phyloP scores from a whole-genome alignment of 2,888 invertebrate genomes.

The Blastobasis lacticolella region DNA sequence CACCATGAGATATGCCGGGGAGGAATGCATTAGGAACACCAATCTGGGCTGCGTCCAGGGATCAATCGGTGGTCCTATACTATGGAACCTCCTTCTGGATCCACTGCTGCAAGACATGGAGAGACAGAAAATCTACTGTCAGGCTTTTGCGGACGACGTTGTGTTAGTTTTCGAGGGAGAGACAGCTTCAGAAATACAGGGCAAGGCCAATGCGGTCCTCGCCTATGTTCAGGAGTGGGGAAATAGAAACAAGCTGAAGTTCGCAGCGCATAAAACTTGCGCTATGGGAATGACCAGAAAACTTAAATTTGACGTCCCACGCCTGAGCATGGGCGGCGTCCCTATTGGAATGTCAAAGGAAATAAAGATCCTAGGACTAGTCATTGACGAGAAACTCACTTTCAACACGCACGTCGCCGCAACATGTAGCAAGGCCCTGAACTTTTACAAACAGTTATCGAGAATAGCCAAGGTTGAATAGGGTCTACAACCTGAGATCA shows the following conservation, averaged over 20 bases:
- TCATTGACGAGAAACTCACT: background rate
- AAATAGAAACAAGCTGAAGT: slow-evolving; percentile 4
- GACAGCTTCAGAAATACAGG: slow-evolving; percentile 4
- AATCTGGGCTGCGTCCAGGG: slow-evolving; percentile 7
- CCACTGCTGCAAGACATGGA: slow-evolving; percentile 4
- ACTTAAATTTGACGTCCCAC: slow-evolving; percentile 3
- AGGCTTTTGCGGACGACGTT: background rate
- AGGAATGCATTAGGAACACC: background rate
- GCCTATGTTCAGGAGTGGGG: slow-evolving; percentile 6
- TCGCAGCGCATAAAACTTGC: slow-evolving; percentile 10
- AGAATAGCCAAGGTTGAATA: background rate
- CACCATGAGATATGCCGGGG: background rate
- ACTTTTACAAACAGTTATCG: background rate
- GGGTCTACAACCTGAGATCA: background rate
- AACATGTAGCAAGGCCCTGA: background rate
- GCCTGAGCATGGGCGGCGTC: background rate
- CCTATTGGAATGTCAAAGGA: background rate
- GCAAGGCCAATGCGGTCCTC: slow-evolving; percentile 12
- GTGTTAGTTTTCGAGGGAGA: slow-evolving; percentile 5
- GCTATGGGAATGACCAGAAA: slow-evolving; percentile 8
- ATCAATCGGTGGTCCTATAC: slow-evolving; percentile 9
- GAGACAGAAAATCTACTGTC: background rate
- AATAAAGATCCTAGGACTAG: background rate
- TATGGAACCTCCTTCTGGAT: slow-evolving; percentile 15
- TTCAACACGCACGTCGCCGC: background rate